Base-by-base conservation (phyloP, 1,140 invertebrate species). In the Hypsibius dujardini region DNA sequence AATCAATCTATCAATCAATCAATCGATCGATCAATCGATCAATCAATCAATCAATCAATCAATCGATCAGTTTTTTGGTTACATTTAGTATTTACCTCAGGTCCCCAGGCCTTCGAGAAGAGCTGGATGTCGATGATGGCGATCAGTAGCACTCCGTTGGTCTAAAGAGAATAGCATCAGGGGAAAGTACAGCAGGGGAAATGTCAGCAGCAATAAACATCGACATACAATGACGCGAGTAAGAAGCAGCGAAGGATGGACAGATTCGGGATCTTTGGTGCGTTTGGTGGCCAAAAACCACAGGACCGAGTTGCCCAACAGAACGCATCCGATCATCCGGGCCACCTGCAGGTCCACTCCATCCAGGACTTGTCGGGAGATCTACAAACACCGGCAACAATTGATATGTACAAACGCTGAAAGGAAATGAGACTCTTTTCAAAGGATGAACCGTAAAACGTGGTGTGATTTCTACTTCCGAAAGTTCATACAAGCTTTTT, bases 121-220 rank as follows among this genome's bases (percentile, higher is more conserved):
- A 67, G 62, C 42, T 67, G 62, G 62, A 67, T 42, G 62, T 67
- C 62, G 62, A 67, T 67, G 3, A 15, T 12, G 42, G 62, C 62
- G 42, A 67, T 45, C 12, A 67, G 12, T 15, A 67, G 62, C 12
- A 67, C 62, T 15, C 3, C 62, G 42, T 67, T 67, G 12, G 62
- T 67, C 62, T 67, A 42, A 12, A 67, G 45, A 67, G 3, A 67
- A 12, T 0, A 15, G 42, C 62, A 67, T 42, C 45, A 7, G 0
- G 12, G 7, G 0, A 67, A 15, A 12, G 50, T 12, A 56, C n/a
- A 7, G 50, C 7, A 56, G n/a, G n/a, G 7, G 7, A 56, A 56
- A 56, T 56, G n/a, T n/a, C 7, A 56, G 7, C 50, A 12, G 50
- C n/a, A 12, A 12, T n/a, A 56, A n/a, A 15, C 3, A 15, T 67